Evolutionary conservation across 2,113 vertebrate species (phyloP).

Genomic region (Tympanuchus pallidicinctus): DNA sequence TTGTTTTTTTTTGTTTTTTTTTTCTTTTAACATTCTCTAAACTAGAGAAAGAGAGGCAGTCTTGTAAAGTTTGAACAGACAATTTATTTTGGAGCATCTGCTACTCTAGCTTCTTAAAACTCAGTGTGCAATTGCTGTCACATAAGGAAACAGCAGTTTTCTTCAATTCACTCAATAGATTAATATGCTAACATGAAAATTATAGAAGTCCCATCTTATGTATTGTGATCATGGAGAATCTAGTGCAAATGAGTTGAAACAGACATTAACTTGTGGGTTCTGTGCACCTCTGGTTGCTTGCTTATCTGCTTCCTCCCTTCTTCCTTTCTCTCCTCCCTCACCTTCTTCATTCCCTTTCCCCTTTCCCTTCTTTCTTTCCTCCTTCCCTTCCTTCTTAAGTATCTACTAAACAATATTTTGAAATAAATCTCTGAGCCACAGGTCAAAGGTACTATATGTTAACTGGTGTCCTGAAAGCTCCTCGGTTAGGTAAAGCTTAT

Average conservation of each 20-base stretch:
- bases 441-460: not conserved
- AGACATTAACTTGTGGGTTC: not conserved
- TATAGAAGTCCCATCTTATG: not conserved
- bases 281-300: rapidly evolving
- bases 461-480: not conserved
- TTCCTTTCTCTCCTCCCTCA: not conserved
- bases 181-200: not conserved
- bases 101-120: not conserved
- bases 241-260: not conserved
- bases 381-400: not conserved
- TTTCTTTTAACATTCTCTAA: not conserved
- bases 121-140: not conserved
- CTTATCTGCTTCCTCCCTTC: not conserved
- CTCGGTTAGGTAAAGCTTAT: not conserved
- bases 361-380: not conserved
- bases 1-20: not conserved
- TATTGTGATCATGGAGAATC: not conserved
- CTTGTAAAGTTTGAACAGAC: not conserved
- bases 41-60: not conserved
- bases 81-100: not conserved
- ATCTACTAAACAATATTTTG: not conserved
- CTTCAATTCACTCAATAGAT: not conserved
- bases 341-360: not conserved
- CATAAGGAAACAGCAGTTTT: not conserved
- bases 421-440: not conserved